Evolutionary conservation across 2,113 vertebrate species (phyloP), one percentile per base, ranked within the genome.

Genomic region (pig (Sus scrofa)): DNA sequence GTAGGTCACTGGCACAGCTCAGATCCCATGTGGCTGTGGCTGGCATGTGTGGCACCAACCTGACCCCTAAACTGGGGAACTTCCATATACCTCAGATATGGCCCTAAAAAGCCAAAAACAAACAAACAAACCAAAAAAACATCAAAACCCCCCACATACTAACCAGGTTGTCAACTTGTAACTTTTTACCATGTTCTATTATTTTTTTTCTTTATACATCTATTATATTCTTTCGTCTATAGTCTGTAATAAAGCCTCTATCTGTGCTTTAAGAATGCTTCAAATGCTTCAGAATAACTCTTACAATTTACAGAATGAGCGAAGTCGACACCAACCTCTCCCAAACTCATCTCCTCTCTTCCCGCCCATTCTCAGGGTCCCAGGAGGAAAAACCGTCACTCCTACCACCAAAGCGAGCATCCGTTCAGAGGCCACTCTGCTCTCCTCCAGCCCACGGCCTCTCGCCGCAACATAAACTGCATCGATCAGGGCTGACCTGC

Each of bases 281-380:
- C 71, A 88, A 70, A 74, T 81, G 85, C 79, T 81, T 73, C n/a
- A 52, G 92, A 52, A 68, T 68, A 86, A 87, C 54, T 44, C 92
- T 87, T 93, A 71, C 70, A 87, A 65, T 9, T 52, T 39, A 73
- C 14, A 27, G 34, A 74, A 94, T 65, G 62, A 87, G 58, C n/a
- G 60, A 77, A 67, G 56, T 1, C 67, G 60, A 86, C 24, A 63
- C 22, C 60, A 18, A 30, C 34, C 50, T 67, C 60, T 14, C 50
- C 52, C 58, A 26, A 84, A 20, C 70, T 85, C 39, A 70, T 44
- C n/a, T 50, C 22, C 44, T 92, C 62, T 37, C 27, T 67, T 30
- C 14, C 24, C 14, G 6, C 14, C 7, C 22, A 62, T 14, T 39
- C 30, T 30, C 75, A 50, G 74, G 50, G 24, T 86, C 50, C 39